These are phyloP conservation scores for Dicyrtoma fusca DNA, from an alignment of 2,888 invertebrate species.

Conservation along the genomic window DNA sequence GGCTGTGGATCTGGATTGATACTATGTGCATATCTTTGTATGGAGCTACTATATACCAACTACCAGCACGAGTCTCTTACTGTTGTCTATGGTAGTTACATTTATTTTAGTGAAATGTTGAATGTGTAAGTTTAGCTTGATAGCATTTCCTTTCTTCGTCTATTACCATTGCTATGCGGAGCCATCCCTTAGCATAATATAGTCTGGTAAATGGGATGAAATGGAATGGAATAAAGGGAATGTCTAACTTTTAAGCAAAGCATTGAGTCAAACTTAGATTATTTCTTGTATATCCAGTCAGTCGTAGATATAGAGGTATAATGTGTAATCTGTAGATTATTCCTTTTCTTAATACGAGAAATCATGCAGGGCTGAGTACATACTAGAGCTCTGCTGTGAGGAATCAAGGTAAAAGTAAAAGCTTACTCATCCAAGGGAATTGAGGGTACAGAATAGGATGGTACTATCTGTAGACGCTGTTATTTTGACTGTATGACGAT, in stretches of 20 bases:
- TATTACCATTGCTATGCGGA: no score
- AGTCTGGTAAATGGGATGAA: slow-evolving; percentile 13
- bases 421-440: background rate
- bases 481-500: background rate
- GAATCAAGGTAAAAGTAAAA: background rate
- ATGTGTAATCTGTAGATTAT: no score
- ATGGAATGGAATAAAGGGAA: background rate
- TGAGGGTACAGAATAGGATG: background rate
- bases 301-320: background rate
- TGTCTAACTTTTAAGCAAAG: slow-evolving; percentile 1
- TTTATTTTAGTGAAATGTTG: slow-evolving; percentile 2
- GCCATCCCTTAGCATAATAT: background rate
- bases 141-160: slow-evolving; percentile 7
- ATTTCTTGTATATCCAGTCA: background rate
- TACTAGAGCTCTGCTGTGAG: background rate
- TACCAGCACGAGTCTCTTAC: no score
- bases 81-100: background rate
- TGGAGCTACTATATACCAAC: no score
- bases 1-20: no score
- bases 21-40: no score
- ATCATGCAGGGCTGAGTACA: background rate
- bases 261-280: no score
- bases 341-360: no score
- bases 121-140: slow-evolving; percentile 2
- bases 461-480: background rate